Percentiles rank a stretch among this genome's conserved stretches.
Evolutionary conservation across 2,888 invertebrate species (phyloP).

Genomic region (Drosophila borealis): DNA sequence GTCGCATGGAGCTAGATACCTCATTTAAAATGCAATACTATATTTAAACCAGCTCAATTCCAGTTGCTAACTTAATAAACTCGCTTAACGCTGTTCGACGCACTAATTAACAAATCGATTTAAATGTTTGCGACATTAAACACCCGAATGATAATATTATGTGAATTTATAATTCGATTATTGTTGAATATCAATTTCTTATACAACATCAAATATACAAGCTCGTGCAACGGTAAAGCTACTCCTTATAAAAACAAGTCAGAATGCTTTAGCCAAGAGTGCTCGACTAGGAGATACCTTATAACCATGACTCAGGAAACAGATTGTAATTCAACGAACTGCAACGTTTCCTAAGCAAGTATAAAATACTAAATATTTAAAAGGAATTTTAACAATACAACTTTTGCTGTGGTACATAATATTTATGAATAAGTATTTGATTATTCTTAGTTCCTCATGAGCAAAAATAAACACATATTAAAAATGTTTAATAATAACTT

Average conservation of each 20-base stretch:
- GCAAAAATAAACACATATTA: too few species aligned
- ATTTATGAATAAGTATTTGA: too few species aligned
- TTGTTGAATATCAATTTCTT: constrained; percentile 7
- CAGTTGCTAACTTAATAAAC: constrained; percentile 7
- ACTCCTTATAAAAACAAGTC: background rate
- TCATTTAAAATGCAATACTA: background rate
- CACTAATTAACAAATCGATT: constrained; percentile 38
- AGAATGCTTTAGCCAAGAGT: background rate
- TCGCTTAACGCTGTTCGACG: constrained; percentile 3
- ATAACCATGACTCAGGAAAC: background rate
- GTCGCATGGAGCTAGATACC: background rate
- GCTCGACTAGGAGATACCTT: background rate
- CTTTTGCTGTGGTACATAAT: too few species aligned
- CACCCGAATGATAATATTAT: constrained; percentile 16
- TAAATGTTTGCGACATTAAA: constrained; percentile 38
- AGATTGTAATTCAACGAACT: background rate
- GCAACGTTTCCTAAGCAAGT: too few species aligned
- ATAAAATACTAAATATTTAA: too few species aligned
- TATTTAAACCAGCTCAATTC: constrained; percentile 1
- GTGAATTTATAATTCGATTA: constrained; percentile 34
- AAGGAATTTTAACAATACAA: too few species aligned
- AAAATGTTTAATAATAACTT: too few species aligned
- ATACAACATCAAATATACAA: constrained; percentile 1
- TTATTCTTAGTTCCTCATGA: too few species aligned
- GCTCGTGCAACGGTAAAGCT: constrained; percentile 5